Evolutionary conservation across 2,113 vertebrate species (phyloP).

Genomic region (Puma concolor): DNA sequence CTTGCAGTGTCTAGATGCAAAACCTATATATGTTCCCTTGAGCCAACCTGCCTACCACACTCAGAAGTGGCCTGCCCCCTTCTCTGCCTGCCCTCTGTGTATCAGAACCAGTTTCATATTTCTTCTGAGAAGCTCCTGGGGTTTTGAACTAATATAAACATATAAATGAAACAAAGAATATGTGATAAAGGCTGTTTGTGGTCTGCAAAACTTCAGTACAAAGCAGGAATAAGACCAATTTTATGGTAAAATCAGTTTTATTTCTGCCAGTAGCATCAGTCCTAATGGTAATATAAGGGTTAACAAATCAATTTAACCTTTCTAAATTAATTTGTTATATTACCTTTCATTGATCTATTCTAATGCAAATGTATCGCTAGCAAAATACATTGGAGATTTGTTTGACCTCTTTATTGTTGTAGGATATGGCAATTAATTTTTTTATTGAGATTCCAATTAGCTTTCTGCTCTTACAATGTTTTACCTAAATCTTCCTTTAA

Average conservation of each 20-base stretch:
- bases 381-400: slow-evolving; percentile 77
- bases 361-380: slow-evolving; percentile 79
- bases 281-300: slow-evolving; percentile 31
- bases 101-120: not conserved
- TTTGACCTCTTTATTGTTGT: slow-evolving; percentile 84
- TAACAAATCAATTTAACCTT: slow-evolving; percentile 68
- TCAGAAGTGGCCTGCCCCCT: not conserved
- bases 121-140: not conserved
- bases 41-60: too few relatives aligned
- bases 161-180: not conserved
- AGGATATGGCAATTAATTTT: slow-evolving; percentile 86
- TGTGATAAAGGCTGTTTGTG: not conserved
- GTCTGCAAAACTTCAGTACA: not conserved
- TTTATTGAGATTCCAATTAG: slow-evolving; percentile 87
- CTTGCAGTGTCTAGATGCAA: too few relatives aligned
- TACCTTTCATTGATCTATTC: slow-evolving; percentile 74
- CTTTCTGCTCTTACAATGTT: slow-evolving; percentile 84
- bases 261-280: not conserved
- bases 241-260: not conserved
- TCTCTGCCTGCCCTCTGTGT: not conserved
- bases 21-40: too few relatives aligned
- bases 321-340: slow-evolving; percentile 78
- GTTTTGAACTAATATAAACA: not conserved
- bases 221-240: not conserved
- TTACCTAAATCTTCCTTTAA: slow-evolving; percentile 83